Percentiles rank a stretch among this genome's conserved stretches.
Conservation (phyloP, 2,113 vertebrate genomes). For the Alligator sinensis region DNA sequence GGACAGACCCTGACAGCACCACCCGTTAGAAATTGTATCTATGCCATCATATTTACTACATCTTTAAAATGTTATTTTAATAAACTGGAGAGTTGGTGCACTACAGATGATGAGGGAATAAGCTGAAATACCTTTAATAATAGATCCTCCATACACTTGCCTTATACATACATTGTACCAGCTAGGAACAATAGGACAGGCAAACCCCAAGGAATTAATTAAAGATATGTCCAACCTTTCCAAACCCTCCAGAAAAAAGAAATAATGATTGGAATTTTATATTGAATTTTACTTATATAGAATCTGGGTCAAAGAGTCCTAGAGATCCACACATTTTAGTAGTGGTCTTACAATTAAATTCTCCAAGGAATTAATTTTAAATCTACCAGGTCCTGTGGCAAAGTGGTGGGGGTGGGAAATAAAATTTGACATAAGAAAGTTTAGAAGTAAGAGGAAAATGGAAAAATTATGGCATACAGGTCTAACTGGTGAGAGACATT, state of each 20-base stretch:
- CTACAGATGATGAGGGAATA: not conserved
- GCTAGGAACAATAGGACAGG: not conserved
- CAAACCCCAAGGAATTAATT: not conserved
- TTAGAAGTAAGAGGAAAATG: not conserved
- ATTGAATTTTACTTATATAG: not conserved
- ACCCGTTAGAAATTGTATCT: not conserved
- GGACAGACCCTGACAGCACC: not conserved
- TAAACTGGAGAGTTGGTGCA: not conserved
- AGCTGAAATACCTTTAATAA: not conserved
- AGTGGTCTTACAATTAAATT: not conserved
- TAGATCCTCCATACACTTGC: not conserved
- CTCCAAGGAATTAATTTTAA: not conserved
- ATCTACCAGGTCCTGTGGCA: not conserved
- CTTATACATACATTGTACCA: accelerated
- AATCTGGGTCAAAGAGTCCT: not conserved
- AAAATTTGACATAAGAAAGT: accelerated
- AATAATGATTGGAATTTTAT: constrained; percentile 30
- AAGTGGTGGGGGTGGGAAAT: not conserved
- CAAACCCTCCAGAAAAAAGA: constrained; percentile 2
- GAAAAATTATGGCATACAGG: not conserved
- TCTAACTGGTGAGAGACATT: not conserved
- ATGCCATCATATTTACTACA: constrained; percentile 39
- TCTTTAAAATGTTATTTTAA: constrained; percentile 43
- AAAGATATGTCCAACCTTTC: not conserved
- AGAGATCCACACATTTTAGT: not conserved